These are phyloP conservation scores for Pollimyrus isidori DNA, from an alignment of 2,113 vertebrate genomes.

Conservation along the genomic window DNA sequence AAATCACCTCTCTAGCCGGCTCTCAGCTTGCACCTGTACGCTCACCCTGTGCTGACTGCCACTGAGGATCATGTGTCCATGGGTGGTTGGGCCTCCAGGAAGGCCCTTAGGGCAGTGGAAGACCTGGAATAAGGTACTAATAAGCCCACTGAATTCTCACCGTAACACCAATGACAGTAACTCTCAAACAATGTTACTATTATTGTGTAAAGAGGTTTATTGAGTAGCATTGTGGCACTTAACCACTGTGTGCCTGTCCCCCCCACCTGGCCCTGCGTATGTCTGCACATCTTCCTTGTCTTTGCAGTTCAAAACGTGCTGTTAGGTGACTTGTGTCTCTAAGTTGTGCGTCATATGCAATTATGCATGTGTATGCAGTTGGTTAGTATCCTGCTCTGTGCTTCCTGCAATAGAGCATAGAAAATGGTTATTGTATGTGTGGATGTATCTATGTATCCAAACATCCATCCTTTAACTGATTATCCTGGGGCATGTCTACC, in stretches of 20 bases:
- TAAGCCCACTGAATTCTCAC: too few relatives aligned
- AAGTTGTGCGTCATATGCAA: not conserved
- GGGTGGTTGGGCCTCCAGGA: too few relatives aligned
- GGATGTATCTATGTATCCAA: not conserved
- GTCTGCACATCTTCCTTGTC: slow-evolving; percentile 34
- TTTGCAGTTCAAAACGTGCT: not conserved
- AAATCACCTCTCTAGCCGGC: not conserved
- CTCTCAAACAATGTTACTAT: too few relatives aligned
- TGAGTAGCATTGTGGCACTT: too few relatives aligned
- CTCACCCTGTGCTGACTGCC: not conserved
- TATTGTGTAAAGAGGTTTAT: too few relatives aligned
- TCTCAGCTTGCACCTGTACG: not conserved
- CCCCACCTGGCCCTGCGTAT: too few relatives aligned
- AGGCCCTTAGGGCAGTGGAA: too few relatives aligned
- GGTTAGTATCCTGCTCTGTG: not conserved
- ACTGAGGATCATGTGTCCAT: too few relatives aligned
- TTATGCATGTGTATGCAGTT: not conserved
- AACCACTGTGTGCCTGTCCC: too few relatives aligned
- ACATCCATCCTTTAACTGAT: not conserved
- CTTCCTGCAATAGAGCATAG: not conserved
- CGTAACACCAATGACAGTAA: too few relatives aligned
- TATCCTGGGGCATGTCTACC: slow-evolving; percentile 55
- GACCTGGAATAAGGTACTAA: too few relatives aligned
- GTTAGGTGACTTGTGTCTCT: not conserved
- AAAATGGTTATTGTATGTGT: not conserved